A percentile compares a stretch with the other conserved stretches of the same genome.
phyloP scores from a whole-genome alignment of 2,888 invertebrate species.

The Callimorpha dominula region DNA sequence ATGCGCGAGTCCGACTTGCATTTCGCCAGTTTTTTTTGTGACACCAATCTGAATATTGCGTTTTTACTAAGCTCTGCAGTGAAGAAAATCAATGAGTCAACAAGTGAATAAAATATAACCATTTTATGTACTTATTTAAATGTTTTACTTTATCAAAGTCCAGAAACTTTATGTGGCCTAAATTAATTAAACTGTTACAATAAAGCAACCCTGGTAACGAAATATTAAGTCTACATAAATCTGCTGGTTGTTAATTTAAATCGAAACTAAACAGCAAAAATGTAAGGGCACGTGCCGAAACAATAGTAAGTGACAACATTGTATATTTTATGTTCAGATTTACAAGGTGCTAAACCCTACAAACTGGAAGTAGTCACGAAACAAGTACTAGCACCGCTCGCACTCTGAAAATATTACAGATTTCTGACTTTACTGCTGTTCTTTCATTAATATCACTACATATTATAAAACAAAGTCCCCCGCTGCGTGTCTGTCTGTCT shows the following conservation, averaged over 20 bases:
- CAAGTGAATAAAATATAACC: no score
- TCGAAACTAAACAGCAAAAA: constrained; percentile 59
- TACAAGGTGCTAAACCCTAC: constrained; percentile 79
- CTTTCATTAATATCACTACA: not conserved
- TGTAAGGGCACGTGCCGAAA: constrained; percentile 57
- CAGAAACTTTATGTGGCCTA: not conserved
- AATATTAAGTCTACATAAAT: not conserved
- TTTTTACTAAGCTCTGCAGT: no score
- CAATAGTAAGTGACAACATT: constrained; percentile 69
- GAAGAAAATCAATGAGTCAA: no score
- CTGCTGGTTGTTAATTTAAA: constrained; percentile 52
- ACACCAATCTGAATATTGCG: no score
- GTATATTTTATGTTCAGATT: constrained; percentile 80
- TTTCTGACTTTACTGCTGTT: constrained; percentile 28
- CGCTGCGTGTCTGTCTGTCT: no score
- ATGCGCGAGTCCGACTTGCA: no score
- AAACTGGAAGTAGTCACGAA: constrained; percentile 74
- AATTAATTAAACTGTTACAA: not conserved
- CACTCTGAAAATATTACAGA: constrained; percentile 39
- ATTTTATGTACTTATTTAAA: not conserved
- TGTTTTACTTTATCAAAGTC: not conserved
- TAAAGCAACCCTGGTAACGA: not conserved
- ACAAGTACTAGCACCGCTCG: constrained; percentile 42
- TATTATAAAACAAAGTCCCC: no score
- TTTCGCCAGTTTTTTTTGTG: no score